Evolutionary conservation across 2,113 vertebrate species (phyloP).

Genomic region (Marmota monax): DNA sequence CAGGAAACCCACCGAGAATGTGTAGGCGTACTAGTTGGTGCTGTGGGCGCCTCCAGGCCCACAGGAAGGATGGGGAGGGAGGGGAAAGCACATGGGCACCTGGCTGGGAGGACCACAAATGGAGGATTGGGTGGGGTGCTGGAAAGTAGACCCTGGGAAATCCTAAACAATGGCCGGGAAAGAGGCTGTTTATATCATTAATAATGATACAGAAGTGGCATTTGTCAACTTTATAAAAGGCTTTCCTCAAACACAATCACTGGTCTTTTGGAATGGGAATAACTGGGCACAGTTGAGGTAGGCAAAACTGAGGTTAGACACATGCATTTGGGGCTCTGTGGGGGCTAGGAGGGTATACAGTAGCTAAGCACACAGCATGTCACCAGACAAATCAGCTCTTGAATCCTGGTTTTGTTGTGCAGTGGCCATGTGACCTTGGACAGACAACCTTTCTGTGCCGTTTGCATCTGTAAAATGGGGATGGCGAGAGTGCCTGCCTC

Average conservation of each 20-base stretch:
- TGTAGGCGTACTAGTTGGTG: constrained; percentile 12
- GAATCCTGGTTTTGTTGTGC: constrained; percentile 13
- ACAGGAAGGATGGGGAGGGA: constrained; percentile 68
- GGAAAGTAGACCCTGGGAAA: neutral
- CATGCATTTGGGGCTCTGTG: neutral
- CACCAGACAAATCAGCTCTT: neutral
- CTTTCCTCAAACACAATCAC: constrained; percentile 13
- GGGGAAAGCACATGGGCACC: neutral
- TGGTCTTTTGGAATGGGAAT: neutral
- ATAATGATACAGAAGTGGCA: neutral
- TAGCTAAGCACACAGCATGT: neutral
- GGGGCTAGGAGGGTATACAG: neutral
- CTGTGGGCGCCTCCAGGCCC: neutral
- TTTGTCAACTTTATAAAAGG: neutral
- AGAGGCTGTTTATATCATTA: neutral
- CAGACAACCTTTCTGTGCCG: neutral
- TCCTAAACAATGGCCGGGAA: neutral
- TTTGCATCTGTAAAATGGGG: neutral
- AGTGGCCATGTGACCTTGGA: neutral
- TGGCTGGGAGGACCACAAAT: neutral
- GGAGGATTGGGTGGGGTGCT: neutral
- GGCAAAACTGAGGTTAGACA: neutral
- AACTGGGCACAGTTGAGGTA: neutral
- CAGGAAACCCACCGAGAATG: constrained; percentile 64
- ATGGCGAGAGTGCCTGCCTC: neutral